A percentile compares a stretch with the other conserved stretches of the same genome.
These are phyloP conservation scores for Paramacrobiotus metropolitanus DNA, from an alignment of 1,140 invertebrate genomes.

Conservation along the genomic window DNA sequence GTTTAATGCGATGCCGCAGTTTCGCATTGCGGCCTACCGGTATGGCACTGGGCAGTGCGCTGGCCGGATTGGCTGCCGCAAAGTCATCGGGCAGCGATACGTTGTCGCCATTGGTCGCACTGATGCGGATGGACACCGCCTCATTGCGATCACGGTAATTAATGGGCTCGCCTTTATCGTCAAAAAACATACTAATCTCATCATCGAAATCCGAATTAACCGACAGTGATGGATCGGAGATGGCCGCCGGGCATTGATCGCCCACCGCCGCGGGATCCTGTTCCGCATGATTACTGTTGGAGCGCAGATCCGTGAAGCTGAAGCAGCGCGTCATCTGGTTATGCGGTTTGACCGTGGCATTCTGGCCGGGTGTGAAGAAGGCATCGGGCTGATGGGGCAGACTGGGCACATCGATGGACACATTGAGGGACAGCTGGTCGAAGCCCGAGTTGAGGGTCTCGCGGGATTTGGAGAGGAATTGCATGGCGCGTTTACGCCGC, in stretches of 20 bases:
- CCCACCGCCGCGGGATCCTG: not conserved
- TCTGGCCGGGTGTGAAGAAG: not conserved
- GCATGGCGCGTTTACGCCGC: not conserved
- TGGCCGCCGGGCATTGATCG: not conserved
- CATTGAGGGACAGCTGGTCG: not conserved
- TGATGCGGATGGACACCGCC: not conserved
- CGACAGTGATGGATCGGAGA: slow-evolving; percentile 1
- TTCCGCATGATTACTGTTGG: no score
- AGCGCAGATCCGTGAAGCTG: not conserved
- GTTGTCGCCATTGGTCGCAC: no score
- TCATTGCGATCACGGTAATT: not conserved
- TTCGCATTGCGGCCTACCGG: not conserved
- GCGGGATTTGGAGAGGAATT: not conserved
- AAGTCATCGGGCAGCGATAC: not conserved
- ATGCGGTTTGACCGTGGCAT: not conserved
- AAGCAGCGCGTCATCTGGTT: not conserved
- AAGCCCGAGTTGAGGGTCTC: not conserved
- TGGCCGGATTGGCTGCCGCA: not conserved
- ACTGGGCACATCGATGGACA: not conserved
- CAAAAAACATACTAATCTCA: slow-evolving; percentile 3
- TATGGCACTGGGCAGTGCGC: no score
- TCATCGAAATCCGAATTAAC: slow-evolving; percentile 3
- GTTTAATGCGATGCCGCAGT: not conserved
- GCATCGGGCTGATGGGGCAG: not conserved
- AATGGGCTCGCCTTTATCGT: slow-evolving; percentile 3